phyloP scores from a whole-genome alignment of 1,140 invertebrate species.

The Drosophila tani region DNA sequence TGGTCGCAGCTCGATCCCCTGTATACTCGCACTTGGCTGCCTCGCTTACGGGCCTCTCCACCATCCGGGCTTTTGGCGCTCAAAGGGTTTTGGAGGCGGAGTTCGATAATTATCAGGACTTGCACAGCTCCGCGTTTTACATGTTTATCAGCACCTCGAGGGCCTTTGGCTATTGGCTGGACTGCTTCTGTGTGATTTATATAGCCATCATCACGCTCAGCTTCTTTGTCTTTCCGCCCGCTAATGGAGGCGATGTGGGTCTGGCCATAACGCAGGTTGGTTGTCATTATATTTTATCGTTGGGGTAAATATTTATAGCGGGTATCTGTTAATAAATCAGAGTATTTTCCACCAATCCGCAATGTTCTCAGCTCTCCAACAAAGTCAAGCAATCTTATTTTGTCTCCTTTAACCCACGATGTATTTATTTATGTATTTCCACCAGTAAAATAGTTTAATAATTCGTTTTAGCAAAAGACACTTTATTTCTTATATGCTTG shows the following conservation, averaged over 20 bases:
- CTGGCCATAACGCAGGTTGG: conserved; percentile 90
- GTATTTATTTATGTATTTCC: no score
- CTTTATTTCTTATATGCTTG: no score
- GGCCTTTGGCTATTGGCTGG: conserved; percentile 92
- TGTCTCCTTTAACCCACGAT: no score
- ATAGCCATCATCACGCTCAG: conserved; percentile 89
- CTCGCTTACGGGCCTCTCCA: conserved; percentile 94
- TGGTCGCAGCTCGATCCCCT: conserved; percentile 89
- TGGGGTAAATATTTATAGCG: no score
- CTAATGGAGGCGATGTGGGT: conserved; percentile 90
- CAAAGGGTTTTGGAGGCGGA: conserved; percentile 92
- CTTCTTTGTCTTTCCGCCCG: conserved; percentile 88
- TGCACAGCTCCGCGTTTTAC: conserved; percentile 89
- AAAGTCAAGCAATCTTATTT: no score
- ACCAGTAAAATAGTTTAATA: no score
- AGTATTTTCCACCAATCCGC: no score
- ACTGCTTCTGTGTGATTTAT: conserved; percentile 91
- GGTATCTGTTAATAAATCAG: no score
- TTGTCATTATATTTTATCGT: no score
- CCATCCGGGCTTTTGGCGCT: conserved; percentile 93
- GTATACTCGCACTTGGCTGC: conserved; percentile 95
- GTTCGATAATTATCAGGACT: conserved; percentile 92
- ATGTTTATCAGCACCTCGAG: conserved; percentile 88
- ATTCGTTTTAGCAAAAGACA: no score
- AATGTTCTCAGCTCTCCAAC: no score